phyloP scores from a whole-genome alignment of 1,140 invertebrate genomes.

The Radopholus similis region DNA sequence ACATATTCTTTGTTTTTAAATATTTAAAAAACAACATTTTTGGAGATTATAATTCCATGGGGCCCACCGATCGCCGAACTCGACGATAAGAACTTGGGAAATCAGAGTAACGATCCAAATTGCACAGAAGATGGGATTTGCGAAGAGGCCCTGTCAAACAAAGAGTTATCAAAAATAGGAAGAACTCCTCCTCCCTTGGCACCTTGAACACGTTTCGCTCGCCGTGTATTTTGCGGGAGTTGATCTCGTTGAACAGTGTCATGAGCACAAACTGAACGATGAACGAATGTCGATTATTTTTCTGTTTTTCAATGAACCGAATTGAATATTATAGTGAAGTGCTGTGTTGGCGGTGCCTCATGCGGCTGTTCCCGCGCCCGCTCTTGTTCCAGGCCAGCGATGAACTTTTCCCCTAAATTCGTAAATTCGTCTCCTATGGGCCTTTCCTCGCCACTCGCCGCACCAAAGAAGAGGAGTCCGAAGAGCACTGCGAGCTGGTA shows the following conservation, averaged over 20 bases:
- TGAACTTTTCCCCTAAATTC: constrained; percentile 37
- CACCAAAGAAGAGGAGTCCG: constrained; percentile 80
- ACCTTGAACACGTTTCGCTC: constrained; percentile 81
- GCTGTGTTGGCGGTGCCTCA: constrained; percentile 78
- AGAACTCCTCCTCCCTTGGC: not conserved
- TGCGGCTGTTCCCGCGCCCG: constrained; percentile 72
- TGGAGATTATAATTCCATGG: too few species aligned
- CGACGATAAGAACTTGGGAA: constrained; percentile 93
- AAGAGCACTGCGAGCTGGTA: constrained; percentile 96
- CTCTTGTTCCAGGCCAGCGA: constrained; percentile 68
- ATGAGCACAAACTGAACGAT: constrained; percentile 99
- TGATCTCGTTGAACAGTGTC: constrained; percentile 99
- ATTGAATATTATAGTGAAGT: constrained; percentile 99
- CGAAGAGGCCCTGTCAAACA: constrained; percentile 74
- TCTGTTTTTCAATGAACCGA: too few species aligned
- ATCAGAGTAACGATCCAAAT: constrained; percentile 92
- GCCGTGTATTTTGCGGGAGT: constrained; percentile 97
- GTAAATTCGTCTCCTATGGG: too few species aligned
- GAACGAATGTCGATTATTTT: too few species aligned
- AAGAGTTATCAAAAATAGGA: not conserved
- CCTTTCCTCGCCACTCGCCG: not conserved
- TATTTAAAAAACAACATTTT: too few species aligned
- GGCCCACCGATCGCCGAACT: constrained; percentile 91
- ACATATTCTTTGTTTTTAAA: too few species aligned
- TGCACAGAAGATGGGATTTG: constrained; percentile 95